phyloP scores from a whole-genome alignment of 2,888 invertebrate species.

The Carpatolechia fugitivella region DNA sequence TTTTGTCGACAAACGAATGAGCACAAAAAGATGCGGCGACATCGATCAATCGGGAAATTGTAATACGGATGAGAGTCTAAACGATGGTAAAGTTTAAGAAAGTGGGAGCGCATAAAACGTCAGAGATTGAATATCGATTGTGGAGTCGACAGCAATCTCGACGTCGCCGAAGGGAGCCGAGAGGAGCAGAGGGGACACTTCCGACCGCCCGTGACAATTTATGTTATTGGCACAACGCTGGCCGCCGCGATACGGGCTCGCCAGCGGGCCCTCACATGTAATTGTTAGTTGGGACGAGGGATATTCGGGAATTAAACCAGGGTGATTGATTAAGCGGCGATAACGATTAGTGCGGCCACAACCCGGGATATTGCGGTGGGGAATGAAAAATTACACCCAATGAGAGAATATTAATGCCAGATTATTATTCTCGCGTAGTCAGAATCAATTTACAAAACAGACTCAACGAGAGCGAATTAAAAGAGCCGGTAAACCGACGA shows the following conservation, averaged over 20 bases:
- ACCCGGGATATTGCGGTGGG: conserved; percentile 46
- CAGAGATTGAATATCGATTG: conserved; percentile 79
- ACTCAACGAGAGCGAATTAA: conserved; percentile 48
- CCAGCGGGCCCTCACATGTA: conserved; percentile 73
- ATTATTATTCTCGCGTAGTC: conserved; percentile 18
- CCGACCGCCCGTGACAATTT: conserved; percentile 73
- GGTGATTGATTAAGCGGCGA: conserved; percentile 73
- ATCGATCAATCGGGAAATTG: conserved; percentile 51
- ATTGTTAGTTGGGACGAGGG: conserved; percentile 75
- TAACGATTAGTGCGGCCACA: conserved; percentile 49
- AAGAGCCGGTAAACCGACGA: conserved; percentile 38
- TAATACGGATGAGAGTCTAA: conserved; percentile 65
- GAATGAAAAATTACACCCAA: conserved; percentile 47
- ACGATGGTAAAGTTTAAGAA: conserved; percentile 70
- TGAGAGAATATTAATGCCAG: conserved; percentile 28
- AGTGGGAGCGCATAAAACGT: conserved; percentile 69
- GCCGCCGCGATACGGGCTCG: conserved; percentile 37
- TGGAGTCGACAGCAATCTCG: conserved; percentile 70
- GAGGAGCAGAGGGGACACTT: conserved; percentile 42
- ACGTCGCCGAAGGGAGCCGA: conserved; percentile 27
- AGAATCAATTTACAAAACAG: conserved; percentile 47
- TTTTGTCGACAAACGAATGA: conserved; percentile 26
- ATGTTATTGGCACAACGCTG: conserved; percentile 72
- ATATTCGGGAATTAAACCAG: conserved; percentile 75
- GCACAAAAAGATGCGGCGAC: conserved; percentile 42